Percentiles rank a stretch among this genome's conserved stretches.
Evolutionary conservation across 2,113 vertebrate genomes (phyloP).

Genomic region (Limnothrissa miodon): DNA sequence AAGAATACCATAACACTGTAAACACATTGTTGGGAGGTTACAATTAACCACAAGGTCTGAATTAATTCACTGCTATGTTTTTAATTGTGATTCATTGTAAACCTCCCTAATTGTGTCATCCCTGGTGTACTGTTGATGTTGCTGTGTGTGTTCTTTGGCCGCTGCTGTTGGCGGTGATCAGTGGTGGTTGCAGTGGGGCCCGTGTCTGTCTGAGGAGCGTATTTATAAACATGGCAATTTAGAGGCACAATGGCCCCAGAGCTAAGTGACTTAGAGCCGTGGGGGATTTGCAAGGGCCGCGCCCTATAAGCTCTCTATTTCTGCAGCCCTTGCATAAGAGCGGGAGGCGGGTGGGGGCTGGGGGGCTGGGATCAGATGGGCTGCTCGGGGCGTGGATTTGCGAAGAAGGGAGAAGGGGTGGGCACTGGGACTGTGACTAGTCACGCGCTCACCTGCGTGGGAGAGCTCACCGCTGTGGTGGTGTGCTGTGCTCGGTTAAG

Average conservation of each 20-base stretch:
- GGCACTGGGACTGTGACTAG: not conserved
- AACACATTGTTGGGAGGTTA: too few species aligned
- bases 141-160: too few species aligned
- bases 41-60: too few species aligned
- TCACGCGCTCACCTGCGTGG: not conserved
- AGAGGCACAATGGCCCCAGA: not conserved
- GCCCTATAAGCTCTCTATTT: slow-evolving; percentile 37
- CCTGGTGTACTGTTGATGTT: too few species aligned
- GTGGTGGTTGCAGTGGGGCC: not conserved
- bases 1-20: too few species aligned
- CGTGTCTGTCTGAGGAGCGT: not conserved
- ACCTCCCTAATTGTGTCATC: too few species aligned
- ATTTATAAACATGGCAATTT: not conserved
- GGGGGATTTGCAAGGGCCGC: not conserved
- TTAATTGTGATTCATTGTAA: too few species aligned
- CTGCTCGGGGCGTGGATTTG: not conserved
- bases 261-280: slow-evolving; percentile 17
- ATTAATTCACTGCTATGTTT: too few species aligned
- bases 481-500: not conserved
- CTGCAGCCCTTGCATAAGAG: slow-evolving; percentile 5
- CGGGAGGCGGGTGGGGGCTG: too few species aligned
- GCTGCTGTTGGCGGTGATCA: not conserved
- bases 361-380: not conserved
- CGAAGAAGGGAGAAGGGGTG: not conserved
- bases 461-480: not conserved